Percentiles rank a stretch among this genome's conserved stretches.
Evolutionary conservation across 1,140 invertebrate species (phyloP).

Genomic region (Trissolcus basalis): DNA sequence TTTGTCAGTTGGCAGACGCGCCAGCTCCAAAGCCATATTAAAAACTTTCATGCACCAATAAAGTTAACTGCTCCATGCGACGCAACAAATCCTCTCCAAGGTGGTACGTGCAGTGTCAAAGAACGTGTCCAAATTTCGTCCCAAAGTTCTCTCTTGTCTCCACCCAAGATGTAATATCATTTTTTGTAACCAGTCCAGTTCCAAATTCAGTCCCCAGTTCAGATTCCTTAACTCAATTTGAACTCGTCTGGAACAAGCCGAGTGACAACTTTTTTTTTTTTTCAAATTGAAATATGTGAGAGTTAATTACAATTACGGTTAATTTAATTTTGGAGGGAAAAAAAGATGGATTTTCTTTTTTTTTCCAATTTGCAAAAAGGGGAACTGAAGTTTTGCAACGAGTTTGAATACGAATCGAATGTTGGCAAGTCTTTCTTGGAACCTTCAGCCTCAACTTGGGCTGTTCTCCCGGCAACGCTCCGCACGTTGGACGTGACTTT

Average conservation of each 20-base stretch:
- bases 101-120: conserved; percentile 31
- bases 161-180: too few species aligned
- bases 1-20: conserved; percentile 72
- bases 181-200: too few species aligned
- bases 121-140: conserved; percentile 36
- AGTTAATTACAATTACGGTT: too few species aligned
- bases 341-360: not conserved
- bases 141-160: too few species aligned
- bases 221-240: too few species aligned
- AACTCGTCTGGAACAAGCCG: too few species aligned
- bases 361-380: too few species aligned
- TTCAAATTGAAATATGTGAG: too few species aligned
- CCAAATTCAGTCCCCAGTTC: too few species aligned
- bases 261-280: too few species aligned
- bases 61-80: conserved; percentile 68
- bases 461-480: conserved; percentile 44
- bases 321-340: too few species aligned
- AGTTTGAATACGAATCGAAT: conserved; percentile 39
- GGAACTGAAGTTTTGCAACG: conserved; percentile 11
- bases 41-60: conserved; percentile 71
- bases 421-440: conserved; percentile 44
- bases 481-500: conserved; percentile 56
- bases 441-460: conserved; percentile 58
- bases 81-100: conserved; percentile 54
- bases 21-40: conserved; percentile 72